These are phyloP conservation scores for Laodelphax striatellus DNA, from an alignment of 1,140 invertebrate species.

Conservation along the genomic window DNA sequence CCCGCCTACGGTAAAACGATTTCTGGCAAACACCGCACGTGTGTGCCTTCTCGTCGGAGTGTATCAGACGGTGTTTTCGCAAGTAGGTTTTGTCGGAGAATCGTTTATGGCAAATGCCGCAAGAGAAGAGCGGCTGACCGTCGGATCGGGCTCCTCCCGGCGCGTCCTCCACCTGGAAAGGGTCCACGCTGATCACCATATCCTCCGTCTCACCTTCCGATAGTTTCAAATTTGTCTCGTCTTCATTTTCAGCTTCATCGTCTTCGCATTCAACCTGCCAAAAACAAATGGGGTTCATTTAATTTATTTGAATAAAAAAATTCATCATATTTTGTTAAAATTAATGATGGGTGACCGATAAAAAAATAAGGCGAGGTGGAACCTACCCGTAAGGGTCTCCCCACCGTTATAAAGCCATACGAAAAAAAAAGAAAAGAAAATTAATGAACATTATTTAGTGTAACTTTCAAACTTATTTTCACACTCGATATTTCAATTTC, in stretches of 20 bases:
- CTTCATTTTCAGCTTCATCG: not conserved
- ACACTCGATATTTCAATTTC: too few species aligned
- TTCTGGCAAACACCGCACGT: constrained; percentile 47
- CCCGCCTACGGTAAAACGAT: constrained; percentile 47
- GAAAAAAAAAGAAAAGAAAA: too few species aligned
- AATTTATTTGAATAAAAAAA: too few species aligned
- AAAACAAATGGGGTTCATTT: too few species aligned
- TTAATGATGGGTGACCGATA: too few species aligned
- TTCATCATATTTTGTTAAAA: too few species aligned
- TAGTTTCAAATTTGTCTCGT: not conserved
- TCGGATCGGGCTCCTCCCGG: constrained; percentile 12
- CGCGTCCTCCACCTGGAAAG: constrained; percentile 30
- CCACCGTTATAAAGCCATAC: too few species aligned
- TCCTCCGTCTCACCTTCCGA: constrained; percentile 21
- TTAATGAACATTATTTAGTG: too few species aligned
- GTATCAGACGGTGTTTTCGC: constrained; percentile 10
- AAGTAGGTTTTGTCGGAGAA: constrained; percentile 7
- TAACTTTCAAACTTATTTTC: too few species aligned
- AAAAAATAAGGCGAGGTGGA: too few species aligned
- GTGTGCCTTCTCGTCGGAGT: constrained; percentile 25
- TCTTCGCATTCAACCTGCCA: too few species aligned
- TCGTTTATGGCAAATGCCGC: constrained; percentile 7
- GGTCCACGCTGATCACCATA: constrained; percentile 43
- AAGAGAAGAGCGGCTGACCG: not conserved
- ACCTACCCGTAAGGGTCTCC: too few species aligned